These are phyloP conservation scores for Trissolcus japonicus DNA, from an alignment of 2,888 invertebrate genomes.

Conservation along the genomic window DNA sequence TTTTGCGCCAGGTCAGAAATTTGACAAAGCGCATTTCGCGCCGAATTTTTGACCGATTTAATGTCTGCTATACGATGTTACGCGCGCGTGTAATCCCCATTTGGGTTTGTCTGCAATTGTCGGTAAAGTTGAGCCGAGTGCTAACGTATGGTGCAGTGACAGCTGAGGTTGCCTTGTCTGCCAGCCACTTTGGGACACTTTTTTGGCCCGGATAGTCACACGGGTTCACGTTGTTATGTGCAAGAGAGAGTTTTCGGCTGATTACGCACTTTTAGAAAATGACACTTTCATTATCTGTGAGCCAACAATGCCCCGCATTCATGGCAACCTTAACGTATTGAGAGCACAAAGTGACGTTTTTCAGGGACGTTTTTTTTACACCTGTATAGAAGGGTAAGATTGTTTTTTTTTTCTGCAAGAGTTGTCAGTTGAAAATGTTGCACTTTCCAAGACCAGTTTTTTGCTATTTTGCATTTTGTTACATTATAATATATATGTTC, in stretches of 20 bases:
- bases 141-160: slow-evolving; percentile 11
- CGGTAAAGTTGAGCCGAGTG: neutral
- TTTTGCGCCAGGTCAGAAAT: no score
- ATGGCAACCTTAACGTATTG: slow-evolving; percentile 14
- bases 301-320: slow-evolving; percentile 29
- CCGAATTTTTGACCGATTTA: no score
- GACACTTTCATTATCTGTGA: slow-evolving; percentile 40
- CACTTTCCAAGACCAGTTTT: no score
- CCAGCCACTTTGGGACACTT: neutral
- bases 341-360: slow-evolving; percentile 5
- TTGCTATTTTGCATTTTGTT: no score
- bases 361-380: slow-evolving; percentile 19
- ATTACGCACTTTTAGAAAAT: slow-evolving; percentile 16
- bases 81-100: no score
- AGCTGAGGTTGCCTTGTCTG: neutral
- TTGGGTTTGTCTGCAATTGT: no score
- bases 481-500: no score
- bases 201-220: neutral
- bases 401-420: no score
- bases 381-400: no score
- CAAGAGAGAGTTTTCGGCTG: slow-evolving; percentile 10
- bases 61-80: no score
- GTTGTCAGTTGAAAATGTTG: no score
- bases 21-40: no score
- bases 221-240: neutral